Conservation (phyloP, 2,797 vertebrate species). For the Hippoglossus hippoglossus region DNA sequence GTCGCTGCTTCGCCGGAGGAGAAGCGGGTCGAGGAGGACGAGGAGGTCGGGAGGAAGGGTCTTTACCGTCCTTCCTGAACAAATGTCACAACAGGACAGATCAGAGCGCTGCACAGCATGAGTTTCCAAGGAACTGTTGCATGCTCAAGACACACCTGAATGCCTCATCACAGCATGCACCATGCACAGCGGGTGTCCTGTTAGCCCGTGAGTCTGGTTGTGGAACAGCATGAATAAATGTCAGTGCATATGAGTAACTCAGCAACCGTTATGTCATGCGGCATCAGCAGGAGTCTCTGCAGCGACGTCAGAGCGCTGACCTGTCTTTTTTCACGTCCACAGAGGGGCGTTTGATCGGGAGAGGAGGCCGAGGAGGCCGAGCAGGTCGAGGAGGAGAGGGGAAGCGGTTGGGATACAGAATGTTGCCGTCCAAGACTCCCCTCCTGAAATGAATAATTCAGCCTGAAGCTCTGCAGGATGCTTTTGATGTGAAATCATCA, state of each 20-base stretch:
- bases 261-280: conserved; percentile 45
- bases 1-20: conserved; percentile 58
- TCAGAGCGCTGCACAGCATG: conserved; percentile 13
- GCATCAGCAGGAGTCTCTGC: conserved; percentile 7
- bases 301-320: conserved; percentile 63
- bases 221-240: conserved; percentile 35
- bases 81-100: conserved; percentile 56
- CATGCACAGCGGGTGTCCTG: conserved; percentile 39
- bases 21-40: conserved; percentile 46
- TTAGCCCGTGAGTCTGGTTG: conserved; percentile 9
- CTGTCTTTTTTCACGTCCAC: conserved; percentile 78
- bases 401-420: conserved; percentile 75
- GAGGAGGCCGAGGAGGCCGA: conserved; percentile 55
- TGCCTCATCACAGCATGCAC: conserved; percentile 54
- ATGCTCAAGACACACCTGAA: conserved; percentile 39
- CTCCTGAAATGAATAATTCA: conserved; percentile 71
- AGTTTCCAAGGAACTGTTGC: not conserved
- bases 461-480: conserved; percentile 36
- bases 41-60: conserved; percentile 59
- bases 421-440: conserved; percentile 79
- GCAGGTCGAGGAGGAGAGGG: conserved; percentile 72
- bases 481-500: not conserved
- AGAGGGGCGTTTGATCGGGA: conserved; percentile 64
- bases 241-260: conserved; percentile 25
- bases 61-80: conserved; percentile 79